These are phyloP conservation scores for Antechinus flavipes DNA, from an alignment of 2,113 vertebrate genomes.

Conservation along the genomic window DNA sequence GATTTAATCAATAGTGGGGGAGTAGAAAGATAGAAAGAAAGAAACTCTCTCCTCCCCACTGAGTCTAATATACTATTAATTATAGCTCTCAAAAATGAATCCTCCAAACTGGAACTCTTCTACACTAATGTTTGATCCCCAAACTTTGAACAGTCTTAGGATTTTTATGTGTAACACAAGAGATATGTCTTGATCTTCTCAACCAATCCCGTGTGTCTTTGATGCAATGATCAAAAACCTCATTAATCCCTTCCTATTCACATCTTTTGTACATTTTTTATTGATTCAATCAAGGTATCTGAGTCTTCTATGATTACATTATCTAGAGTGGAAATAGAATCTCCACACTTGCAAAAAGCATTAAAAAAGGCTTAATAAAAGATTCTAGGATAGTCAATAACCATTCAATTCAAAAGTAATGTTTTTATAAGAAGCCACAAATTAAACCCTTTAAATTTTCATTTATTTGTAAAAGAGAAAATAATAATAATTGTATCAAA, in stretches of 20 bases:
- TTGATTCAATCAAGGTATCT: not conserved
- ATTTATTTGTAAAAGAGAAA: not conserved
- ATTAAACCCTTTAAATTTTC: not conserved
- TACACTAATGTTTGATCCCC: not conserved
- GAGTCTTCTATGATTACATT: not conserved
- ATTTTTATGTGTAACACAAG: not conserved
- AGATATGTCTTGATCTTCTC: not conserved
- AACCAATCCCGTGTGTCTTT: not conserved
- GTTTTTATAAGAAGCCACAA: too few species aligned
- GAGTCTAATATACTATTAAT: not conserved
- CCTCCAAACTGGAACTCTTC: not conserved
- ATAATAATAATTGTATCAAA: not conserved
- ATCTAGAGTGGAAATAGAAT: not conserved
- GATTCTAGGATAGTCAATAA: too few species aligned
- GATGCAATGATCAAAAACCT: not conserved
- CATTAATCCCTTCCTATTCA: not conserved
- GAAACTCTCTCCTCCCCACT: not conserved
- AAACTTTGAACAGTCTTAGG: not conserved
- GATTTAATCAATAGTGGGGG: not conserved
- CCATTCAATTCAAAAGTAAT: too few species aligned
- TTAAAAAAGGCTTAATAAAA: too few species aligned
- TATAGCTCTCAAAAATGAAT: not conserved
- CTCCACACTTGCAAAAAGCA: too few species aligned
- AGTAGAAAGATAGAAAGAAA: not conserved
- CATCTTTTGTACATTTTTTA: not conserved